phyloP scores from a whole-genome alignment of 2,888 invertebrate species.

The Pherbina coryleti region DNA sequence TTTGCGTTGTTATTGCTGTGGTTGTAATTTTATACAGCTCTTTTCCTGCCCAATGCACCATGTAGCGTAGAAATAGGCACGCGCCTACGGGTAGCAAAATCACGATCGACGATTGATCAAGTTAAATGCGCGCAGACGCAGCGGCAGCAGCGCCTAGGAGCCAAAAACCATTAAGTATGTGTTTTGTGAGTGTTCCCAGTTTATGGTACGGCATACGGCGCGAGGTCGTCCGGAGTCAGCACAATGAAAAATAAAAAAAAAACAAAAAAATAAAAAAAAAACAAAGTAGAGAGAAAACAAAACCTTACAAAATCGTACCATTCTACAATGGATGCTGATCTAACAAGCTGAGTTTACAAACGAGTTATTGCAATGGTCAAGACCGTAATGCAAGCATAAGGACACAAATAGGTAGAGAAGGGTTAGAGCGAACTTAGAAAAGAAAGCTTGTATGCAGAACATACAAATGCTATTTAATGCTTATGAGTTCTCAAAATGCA shows the following conservation, averaged over 20 bases:
- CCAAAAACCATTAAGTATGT: constrained; percentile 38
- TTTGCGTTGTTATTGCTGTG: constrained; percentile 20
- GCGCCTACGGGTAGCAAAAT: constrained; percentile 39
- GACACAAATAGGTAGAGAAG: too few species aligned
- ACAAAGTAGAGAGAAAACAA: background rate
- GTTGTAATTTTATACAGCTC: background rate
- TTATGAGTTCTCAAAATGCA: too few species aligned
- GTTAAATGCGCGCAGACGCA: constrained; percentile 33
- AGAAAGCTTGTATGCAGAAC: too few species aligned
- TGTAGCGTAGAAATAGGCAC: constrained; percentile 20
- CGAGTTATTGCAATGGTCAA: too few species aligned
- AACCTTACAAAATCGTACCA: too few species aligned
- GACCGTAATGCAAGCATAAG: too few species aligned
- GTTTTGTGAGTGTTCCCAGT: constrained; percentile 25
- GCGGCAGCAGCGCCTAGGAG: constrained; percentile 31
- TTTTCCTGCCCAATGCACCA: background rate
- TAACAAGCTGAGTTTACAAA: too few species aligned
- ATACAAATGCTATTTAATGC: too few species aligned
- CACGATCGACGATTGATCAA: constrained; percentile 38
- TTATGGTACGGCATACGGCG: constrained; percentile 6
- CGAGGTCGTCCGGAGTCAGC: constrained; percentile 12
- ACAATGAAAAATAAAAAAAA: too few species aligned
- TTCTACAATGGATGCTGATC: too few species aligned
- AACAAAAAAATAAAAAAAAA: too few species aligned
- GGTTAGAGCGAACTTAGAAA: too few species aligned